Conservation (phyloP, 2,113 vertebrate species). For the Alexandromys fortis region DNA sequence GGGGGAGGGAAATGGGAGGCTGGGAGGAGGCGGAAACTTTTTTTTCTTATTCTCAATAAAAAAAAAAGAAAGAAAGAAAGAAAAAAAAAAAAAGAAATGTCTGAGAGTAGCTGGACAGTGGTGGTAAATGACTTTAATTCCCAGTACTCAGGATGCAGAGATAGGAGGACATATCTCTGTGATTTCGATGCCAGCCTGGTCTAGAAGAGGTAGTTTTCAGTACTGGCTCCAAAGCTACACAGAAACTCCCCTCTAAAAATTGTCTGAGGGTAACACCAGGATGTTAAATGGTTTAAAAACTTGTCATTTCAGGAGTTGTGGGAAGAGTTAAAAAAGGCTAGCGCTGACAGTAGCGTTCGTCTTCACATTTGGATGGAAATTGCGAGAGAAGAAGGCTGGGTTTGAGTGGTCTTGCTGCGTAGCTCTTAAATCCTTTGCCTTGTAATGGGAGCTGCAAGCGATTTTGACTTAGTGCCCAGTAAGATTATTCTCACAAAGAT, state of each 20-base stretch:
- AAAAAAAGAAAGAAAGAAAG: too few species aligned
- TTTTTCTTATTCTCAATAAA: too few species aligned
- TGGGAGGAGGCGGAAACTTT: too few species aligned
- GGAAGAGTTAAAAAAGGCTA: not conserved
- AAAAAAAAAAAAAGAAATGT: too few species aligned
- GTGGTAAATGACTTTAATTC: too few species aligned
- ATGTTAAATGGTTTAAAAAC: not conserved
- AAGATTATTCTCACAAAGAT: not conserved
- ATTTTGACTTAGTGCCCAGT: not conserved
- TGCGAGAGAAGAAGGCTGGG: not conserved
- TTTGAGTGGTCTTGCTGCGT: not conserved
- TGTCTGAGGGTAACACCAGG: not conserved
- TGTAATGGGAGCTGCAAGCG: not conserved
- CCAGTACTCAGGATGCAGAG: too few species aligned
- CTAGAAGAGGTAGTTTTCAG: too few species aligned
- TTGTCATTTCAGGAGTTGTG: not conserved
- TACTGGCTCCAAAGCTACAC: too few species aligned
- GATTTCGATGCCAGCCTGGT: too few species aligned
- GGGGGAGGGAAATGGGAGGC: too few species aligned
- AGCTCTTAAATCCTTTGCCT: not conserved
- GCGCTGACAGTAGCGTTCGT: not conserved
- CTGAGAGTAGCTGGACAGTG: too few species aligned
- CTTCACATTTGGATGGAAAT: not conserved
- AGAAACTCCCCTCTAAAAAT: not conserved
- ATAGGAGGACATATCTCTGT: rapidly evolving